Conservation (phyloP, 2,113 vertebrate species). For the Eulemur rufifrons region DNA sequence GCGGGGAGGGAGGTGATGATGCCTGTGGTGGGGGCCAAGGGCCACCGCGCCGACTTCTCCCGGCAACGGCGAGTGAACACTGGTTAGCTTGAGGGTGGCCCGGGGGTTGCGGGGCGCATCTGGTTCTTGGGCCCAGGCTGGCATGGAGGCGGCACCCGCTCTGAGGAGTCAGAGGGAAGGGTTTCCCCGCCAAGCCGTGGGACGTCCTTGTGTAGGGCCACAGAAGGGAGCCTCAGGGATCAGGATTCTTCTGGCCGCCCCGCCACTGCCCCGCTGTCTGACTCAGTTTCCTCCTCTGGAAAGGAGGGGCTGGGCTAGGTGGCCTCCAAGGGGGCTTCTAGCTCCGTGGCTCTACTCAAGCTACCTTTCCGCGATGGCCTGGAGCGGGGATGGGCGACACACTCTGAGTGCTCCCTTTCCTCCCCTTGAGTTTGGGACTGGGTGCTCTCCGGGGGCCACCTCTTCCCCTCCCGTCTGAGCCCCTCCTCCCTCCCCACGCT, state of each 20-base stretch:
- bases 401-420: too few relatives aligned
- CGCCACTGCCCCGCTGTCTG: not conserved
- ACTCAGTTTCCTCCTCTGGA: not conserved
- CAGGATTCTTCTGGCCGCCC: not conserved
- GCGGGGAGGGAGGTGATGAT: not conserved
- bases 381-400: not conserved
- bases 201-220: not conserved
- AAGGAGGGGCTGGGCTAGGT: not conserved
- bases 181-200: not conserved
- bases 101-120: not conserved
- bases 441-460: rapidly evolving
- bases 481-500: not conserved
- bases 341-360: not conserved
- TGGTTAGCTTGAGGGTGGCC: not conserved
- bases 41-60: not conserved
- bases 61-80: rapidly evolving
- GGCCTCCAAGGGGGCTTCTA: not conserved
- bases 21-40: not conserved
- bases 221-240: not conserved
- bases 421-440: rapidly evolving
- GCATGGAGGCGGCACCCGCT: not conserved
- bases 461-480: not conserved
- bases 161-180: too few relatives aligned
- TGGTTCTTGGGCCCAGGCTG: rapidly evolving
- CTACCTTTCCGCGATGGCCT: not conserved